Percentiles rank a stretch among this genome's conserved stretches.
Conservation (phyloP, 2,888 invertebrate genomes). For the Drosophila algonquin region DNA sequence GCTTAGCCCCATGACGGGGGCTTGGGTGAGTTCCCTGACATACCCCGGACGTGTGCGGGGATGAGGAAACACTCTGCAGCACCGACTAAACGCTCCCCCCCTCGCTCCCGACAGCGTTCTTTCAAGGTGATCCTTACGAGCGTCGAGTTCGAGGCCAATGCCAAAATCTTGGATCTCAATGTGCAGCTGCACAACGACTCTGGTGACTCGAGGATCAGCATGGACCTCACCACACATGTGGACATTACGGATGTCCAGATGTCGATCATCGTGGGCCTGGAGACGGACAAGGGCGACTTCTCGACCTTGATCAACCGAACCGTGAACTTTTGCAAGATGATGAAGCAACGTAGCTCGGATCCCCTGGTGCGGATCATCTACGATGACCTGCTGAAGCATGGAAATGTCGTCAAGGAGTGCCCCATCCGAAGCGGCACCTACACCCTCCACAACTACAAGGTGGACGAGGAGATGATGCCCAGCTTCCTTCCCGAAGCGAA, state of each 20-base stretch:
- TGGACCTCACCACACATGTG: slow-evolving; percentile 61
- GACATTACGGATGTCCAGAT: slow-evolving; percentile 71
- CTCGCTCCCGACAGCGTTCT: slow-evolving; percentile 62
- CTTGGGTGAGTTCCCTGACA: slow-evolving; percentile 71
- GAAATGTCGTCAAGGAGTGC: slow-evolving; percentile 73
- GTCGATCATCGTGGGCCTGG: slow-evolving; percentile 57
- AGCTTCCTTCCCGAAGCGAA: slow-evolving; percentile 78
- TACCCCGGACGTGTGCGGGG: neutral
- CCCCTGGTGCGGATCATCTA: slow-evolving; percentile 67
- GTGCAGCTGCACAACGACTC: slow-evolving; percentile 69
- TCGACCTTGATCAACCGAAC: slow-evolving; percentile 62
- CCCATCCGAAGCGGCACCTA: slow-evolving; percentile 75
- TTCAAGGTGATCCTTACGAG: slow-evolving; percentile 76
- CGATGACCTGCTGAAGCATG: slow-evolving; percentile 75
- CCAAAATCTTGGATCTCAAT: slow-evolving; percentile 65
- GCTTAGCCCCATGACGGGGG: slow-evolving; percentile 48
- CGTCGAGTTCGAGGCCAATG: slow-evolving; percentile 66
- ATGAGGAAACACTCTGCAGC: neutral
- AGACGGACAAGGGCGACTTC: slow-evolving; percentile 66
- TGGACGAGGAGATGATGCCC: slow-evolving; percentile 81
- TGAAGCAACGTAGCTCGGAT: slow-evolving; percentile 69
- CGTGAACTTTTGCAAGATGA: slow-evolving; percentile 75
- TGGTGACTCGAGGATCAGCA: slow-evolving; percentile 60
- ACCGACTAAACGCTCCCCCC: slow-evolving; percentile 2
- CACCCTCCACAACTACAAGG: slow-evolving; percentile 64